A percentile compares a stretch with the other conserved stretches of the same genome.
phyloP scores from a whole-genome alignment of 2,888 invertebrate genomes.

The Cistogaster globosa region DNA sequence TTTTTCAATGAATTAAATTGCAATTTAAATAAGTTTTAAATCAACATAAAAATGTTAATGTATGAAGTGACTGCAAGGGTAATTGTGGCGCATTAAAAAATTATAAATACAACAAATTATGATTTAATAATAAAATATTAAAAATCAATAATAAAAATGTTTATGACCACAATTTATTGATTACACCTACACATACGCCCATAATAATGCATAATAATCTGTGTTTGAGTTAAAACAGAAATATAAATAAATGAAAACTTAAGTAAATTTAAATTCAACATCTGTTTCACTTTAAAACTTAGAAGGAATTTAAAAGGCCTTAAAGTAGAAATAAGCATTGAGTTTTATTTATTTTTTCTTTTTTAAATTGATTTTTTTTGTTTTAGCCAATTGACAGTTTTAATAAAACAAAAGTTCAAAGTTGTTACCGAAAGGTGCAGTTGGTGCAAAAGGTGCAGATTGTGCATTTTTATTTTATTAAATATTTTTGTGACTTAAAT shows the following conservation, averaged over 20 bases:
- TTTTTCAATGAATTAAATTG: slow-evolving; percentile 41
- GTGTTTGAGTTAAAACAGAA: slow-evolving; percentile 16
- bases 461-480: slow-evolving; percentile 46
- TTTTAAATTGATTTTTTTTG: neutral
- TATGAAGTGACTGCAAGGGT: no score
- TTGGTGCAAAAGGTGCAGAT: slow-evolving; percentile 60
- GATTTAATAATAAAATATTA: slow-evolving; percentile 56
- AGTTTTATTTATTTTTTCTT: neutral
- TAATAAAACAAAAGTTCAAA: slow-evolving; percentile 48
- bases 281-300: slow-evolving; percentile 29
- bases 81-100: slow-evolving; percentile 40
- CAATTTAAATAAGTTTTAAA: slow-evolving; percentile 52
- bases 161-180: slow-evolving; percentile 55
- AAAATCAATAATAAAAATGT: slow-evolving; percentile 61
- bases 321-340: slow-evolving; percentile 5
- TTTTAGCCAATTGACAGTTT: slow-evolving; percentile 40
- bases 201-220: slow-evolving; percentile 42
- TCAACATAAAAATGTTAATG: slow-evolving; percentile 27
- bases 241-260: slow-evolving; percentile 8
- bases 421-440: slow-evolving; percentile 35
- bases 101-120: slow-evolving; percentile 22
- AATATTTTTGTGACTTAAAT: neutral
- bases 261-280: neutral
- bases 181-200: slow-evolving; percentile 14
- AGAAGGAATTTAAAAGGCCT: neutral